Evolutionary conservation across 2,888 invertebrate genomes (phyloP), one percentile per base, ranked within the genome.

Genomic region (Eupithecia subfuscata): DNA sequence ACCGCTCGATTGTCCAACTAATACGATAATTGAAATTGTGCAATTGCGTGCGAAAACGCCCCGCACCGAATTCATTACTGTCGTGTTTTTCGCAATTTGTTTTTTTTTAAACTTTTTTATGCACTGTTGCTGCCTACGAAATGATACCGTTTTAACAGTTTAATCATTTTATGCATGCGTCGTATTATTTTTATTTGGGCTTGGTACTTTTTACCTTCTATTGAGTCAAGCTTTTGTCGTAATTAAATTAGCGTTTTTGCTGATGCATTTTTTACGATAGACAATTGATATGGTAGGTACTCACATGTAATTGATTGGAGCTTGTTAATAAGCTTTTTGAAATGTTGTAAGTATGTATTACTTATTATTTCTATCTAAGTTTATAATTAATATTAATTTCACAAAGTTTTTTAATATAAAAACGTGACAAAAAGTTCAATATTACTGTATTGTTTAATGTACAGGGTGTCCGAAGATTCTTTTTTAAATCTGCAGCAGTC

Each of bases 11-110:
- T 88, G 86, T 85, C 85, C 81, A 89, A 91, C 92, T 95, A 95
- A 95, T 95, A 91, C 88, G 92, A 94, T 95, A 95, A 95, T 95
- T 95, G 95, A 95, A 95, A 95, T 93, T 93, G 94, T 95, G 95
- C 94, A 95, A 95, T 95, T 93, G 94, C 95, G 94, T 95, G 95
- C 94, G 88, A 94, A 82, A 93, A 91, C 90, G 87, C 88, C 86
- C 89, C 87, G 87, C 89, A 83, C 90, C 91, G 90, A 93, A 94
- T 93, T 94, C 94, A 94, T 94, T 94, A 94, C 89, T 84, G 86
- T 84, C 87, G 86, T 88, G 88, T 92, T 91, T 91, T 92, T 90
- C 87, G 89, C 89, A 89, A 86, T 89, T 90, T 88, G 85, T 87
- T 87, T 89, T 84, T 85, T 86, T 87, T 76, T 60, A 37, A 22